Evolutionary conservation across 2,797 vertebrate species (phyloP).

Genomic region (Potorous gilbertii): DNA sequence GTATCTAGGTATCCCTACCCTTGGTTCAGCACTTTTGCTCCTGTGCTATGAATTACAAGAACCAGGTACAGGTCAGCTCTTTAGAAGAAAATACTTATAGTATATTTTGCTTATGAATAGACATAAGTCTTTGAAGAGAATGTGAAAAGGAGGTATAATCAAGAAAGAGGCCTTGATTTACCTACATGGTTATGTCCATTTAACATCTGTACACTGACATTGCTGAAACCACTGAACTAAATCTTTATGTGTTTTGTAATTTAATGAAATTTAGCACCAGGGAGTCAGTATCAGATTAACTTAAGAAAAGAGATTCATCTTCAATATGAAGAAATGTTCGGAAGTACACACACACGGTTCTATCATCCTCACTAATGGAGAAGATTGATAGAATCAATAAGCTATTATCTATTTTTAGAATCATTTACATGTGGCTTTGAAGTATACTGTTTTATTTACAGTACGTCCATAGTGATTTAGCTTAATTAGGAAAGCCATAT

Average conservation of each 20-base stretch:
- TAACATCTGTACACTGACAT: neutral
- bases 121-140: constrained; percentile 46
- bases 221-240: constrained; percentile 19
- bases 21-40: neutral
- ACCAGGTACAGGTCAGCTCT: neutral
- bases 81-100: neutral
- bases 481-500: neutral
- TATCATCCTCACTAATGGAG: constrained; percentile 34
- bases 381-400: constrained; percentile 38
- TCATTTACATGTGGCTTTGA: constrained; percentile 38
- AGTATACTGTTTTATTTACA: constrained; percentile 44
- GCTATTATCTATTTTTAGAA: constrained; percentile 36
- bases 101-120: constrained; percentile 10
- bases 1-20: neutral
- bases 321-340: constrained; percentile 48
- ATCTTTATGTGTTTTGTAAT: constrained; percentile 29
- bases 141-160: constrained; percentile 43
- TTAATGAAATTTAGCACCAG: constrained; percentile 41
- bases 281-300: constrained; percentile 56
- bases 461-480: constrained; percentile 43
- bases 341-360: constrained; percentile 43
- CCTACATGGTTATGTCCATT: constrained; percentile 38
- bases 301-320: constrained; percentile 42
- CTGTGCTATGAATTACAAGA: neutral
- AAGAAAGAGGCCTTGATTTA: constrained; percentile 55